phyloP scores from a whole-genome alignment of 2,888 invertebrate genomes.

The Clivina fossor region DNA sequence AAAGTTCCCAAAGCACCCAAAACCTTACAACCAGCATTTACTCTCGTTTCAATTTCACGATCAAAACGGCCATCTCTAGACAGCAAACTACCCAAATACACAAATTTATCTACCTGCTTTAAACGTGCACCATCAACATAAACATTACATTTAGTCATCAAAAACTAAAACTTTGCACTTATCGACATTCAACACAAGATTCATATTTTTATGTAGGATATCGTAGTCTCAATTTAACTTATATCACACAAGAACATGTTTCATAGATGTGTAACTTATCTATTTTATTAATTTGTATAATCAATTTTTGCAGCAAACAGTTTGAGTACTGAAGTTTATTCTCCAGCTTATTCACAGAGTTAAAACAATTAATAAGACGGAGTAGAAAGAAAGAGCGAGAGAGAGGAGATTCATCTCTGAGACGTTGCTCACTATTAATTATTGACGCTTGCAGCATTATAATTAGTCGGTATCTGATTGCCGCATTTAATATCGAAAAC shows the following conservation, averaged over 20 bases:
- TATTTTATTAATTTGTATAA: background rate
- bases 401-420: background rate
- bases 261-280: no score
- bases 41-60: no score
- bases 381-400: constrained; percentile 11
- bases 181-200: no score
- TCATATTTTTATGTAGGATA: background rate
- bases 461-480: constrained; percentile 42
- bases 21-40: no score
- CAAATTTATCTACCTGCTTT: no score
- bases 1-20: no score
- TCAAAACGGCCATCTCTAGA: no score
- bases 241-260: background rate
- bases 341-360: constrained; percentile 27
- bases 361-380: constrained; percentile 33
- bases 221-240: background rate
- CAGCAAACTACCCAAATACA: no score
- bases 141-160: no score
- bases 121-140: no score
- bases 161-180: no score
- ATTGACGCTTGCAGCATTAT: constrained; percentile 41
- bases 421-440: constrained; percentile 42
- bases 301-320: background rate
- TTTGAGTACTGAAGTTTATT: no score
- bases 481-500: constrained; percentile 30